Evolutionary conservation across 2,797 vertebrate species (phyloP), one percentile per base, ranked within the genome.

Genomic region (Gobio occitaniae): DNA sequence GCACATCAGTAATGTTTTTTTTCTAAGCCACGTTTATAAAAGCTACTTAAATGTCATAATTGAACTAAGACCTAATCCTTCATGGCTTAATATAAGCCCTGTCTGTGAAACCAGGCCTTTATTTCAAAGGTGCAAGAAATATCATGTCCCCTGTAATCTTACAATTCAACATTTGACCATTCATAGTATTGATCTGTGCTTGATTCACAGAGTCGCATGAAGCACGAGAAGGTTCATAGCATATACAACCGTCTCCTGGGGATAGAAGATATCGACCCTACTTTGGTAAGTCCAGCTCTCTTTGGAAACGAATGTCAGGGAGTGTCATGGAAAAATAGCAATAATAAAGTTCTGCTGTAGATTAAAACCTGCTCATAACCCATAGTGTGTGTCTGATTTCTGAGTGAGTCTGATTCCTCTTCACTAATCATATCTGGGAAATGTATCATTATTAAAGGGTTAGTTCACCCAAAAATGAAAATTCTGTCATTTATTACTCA

Each of bases 151-250:
- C 71, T 52, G n/a, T 19, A 32, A 50, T 29, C 25, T 50, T 29
- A 21, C 19, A 36, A 10, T 69, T 47, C 5, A 5, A 19, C 3
- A 3, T 52, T 70, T 56, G 10, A 48, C 17, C 25, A 4, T 29
- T 29, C 6, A 56, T 25, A n/a, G 59, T 65, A 17, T 25, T 61
- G 16, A 36, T 79, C 2, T 87, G 66, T 87, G 69, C 76, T 87
- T 61, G 61, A 65, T 65, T 83, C 80, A 15, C 85, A 99, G 98
- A 99, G 98, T 94, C 98, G 98, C 80, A 99, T 99, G 98, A 99
- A 99, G 90, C 97, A 99, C 13, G 98, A 99, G 91, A 99, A 99
- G 72, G 98, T 99, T 72, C 98, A 99, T 94, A 97, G 96, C 92
- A 98, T 99, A 92, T 99, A 99, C 83, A 99, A 99, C 85, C 95